Conservation (phyloP, 2,797 vertebrate species). For the Aotus griseimembra region DNA sequence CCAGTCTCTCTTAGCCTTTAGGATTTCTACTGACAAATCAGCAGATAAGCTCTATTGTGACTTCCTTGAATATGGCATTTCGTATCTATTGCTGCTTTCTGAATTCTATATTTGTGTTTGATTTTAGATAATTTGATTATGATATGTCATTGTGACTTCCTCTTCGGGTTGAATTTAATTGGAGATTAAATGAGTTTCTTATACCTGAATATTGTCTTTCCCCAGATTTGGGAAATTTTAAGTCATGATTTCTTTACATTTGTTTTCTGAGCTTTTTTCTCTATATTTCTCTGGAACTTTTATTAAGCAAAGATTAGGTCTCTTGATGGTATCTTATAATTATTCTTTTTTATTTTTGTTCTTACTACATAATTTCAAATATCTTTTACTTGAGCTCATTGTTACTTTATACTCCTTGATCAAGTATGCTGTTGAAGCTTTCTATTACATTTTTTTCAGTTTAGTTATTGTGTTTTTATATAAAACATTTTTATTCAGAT, state of each 20-base stretch:
- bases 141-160: background rate
- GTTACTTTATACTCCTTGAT: background rate
- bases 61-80: background rate
- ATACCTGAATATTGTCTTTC: background rate
- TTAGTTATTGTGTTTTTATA: background rate
- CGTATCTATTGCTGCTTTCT: background rate
- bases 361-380: background rate
- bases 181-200: background rate
- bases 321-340: background rate
- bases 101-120: background rate
- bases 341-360: background rate
- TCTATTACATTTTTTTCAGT: background rate
- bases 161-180: background rate
- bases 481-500: background rate
- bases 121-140: background rate
- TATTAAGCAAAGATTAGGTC: background rate
- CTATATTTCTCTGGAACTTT: background rate
- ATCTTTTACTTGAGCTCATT: background rate
- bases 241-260: background rate
- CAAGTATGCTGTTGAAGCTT: background rate
- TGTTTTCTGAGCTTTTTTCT: background rate
- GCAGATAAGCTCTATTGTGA: background rate
- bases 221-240: background rate
- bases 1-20: background rate
- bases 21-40: background rate